A percentile compares a stretch with the other conserved stretches of the same genome.
These are phyloP conservation scores for Tipula lateralis DNA, from an alignment of 2,888 invertebrate genomes.

Conservation along the genomic window DNA sequence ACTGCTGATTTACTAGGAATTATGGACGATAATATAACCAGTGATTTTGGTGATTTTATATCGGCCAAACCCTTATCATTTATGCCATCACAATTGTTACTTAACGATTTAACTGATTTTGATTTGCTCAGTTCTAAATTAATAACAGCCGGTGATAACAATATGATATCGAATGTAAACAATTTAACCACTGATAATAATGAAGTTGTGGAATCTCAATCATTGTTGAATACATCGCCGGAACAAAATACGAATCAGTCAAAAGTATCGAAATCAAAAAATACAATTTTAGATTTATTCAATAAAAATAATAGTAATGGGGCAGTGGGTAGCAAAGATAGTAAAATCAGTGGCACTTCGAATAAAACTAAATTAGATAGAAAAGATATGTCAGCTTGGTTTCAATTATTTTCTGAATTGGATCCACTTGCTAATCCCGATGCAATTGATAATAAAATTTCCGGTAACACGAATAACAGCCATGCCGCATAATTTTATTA, in stretches of 20 bases:
- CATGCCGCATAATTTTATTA: slow-evolving; percentile 51
- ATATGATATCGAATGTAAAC: background rate
- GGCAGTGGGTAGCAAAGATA: slow-evolving; percentile 30
- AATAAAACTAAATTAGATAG: slow-evolving; percentile 42
- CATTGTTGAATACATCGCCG: background rate
- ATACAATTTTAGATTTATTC: slow-evolving; percentile 34
- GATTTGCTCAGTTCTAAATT: background rate
- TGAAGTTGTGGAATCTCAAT: background rate
- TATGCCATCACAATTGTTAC: slow-evolving; percentile 53
- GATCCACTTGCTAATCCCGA: slow-evolving; percentile 89
- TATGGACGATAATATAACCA: background rate
- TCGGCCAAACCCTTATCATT: slow-evolving; percentile 39
- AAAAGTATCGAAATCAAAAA: slow-evolving; percentile 32
- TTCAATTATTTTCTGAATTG: slow-evolving; percentile 86
- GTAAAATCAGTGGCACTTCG: slow-evolving; percentile 20
- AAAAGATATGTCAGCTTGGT: slow-evolving; percentile 65
- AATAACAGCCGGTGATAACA: background rate
- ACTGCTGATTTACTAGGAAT: slow-evolving; percentile 27
- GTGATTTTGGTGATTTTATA: slow-evolving; percentile 34
- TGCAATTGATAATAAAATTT: slow-evolving; percentile 43
- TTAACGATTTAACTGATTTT: slow-evolving; percentile 41
- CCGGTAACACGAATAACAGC: slow-evolving; percentile 48
- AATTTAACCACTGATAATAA: background rate
- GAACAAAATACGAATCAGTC: background rate
- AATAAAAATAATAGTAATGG: slow-evolving; percentile 32